These are phyloP conservation scores for Halcyon chelicuti DNA, from an alignment of 2,797 vertebrate genomes.

Conservation along the genomic window DNA sequence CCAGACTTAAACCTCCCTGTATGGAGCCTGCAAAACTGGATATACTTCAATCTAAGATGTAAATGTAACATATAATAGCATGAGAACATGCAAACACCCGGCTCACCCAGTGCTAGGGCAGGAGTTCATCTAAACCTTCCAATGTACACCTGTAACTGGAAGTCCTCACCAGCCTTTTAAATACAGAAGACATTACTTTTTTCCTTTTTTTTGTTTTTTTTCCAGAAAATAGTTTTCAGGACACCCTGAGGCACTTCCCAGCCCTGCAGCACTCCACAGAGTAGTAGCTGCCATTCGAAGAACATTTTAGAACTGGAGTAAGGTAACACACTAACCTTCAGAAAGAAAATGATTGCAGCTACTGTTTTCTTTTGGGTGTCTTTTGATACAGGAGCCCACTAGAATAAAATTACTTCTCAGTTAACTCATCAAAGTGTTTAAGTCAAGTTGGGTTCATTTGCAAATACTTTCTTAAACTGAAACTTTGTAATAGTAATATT, in stretches of 20 bases:
- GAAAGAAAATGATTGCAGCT: not conserved
- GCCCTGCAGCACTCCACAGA: not conserved
- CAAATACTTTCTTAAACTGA: not conserved
- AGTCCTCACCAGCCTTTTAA: not conserved
- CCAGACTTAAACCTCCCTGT: not conserved
- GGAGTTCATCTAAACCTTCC: not conserved
- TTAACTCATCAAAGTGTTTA: not conserved
- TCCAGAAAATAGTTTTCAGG: not conserved
- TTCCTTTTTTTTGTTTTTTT: too few species aligned
- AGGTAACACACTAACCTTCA: not conserved
- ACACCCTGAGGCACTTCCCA: not conserved
- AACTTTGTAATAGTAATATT: constrained; percentile 12
- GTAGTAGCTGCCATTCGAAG: not conserved
- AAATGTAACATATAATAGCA: not conserved
- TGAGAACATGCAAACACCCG: not conserved
- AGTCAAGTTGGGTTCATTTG: not conserved
- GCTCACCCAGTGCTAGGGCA: not conserved
- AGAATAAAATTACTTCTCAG: not conserved
- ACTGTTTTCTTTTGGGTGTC: not conserved
- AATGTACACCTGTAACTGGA: not conserved
- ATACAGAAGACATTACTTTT: not conserved
- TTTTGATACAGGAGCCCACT: not conserved
- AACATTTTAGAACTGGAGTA: not conserved
- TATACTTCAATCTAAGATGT: not conserved
- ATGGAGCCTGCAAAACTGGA: not conserved